These are phyloP conservation scores for Hafferia zeledoni DNA, from an alignment of 2,797 vertebrate genomes.

Conservation along the genomic window DNA sequence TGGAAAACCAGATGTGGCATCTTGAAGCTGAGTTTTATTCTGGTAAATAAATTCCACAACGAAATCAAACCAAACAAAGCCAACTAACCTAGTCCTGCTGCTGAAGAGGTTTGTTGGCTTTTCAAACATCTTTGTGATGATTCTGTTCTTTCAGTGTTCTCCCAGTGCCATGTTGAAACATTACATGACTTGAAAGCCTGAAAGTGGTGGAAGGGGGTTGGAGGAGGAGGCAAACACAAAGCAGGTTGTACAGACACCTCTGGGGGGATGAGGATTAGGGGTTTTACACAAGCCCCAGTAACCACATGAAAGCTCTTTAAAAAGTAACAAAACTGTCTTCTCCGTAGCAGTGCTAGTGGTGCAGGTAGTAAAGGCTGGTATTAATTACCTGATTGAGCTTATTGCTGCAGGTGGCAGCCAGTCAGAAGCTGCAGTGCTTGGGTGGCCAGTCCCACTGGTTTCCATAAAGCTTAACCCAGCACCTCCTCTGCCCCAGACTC, in stretches of 20 bases:
- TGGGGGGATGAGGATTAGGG: background rate
- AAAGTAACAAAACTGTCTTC: background rate
- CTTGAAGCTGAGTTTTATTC: background rate
- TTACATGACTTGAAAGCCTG: constrained; percentile 46
- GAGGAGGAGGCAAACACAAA: constrained; percentile 22
- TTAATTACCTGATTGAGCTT: constrained; percentile 46
- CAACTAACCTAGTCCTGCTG: background rate
- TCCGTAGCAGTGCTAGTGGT: background rate
- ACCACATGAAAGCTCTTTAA: constrained; percentile 56
- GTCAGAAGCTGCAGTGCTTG: constrained; percentile 1
- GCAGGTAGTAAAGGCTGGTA: constrained; percentile 48
- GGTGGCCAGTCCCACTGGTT: background rate
- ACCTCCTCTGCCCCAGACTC: background rate
- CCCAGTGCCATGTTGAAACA: background rate
- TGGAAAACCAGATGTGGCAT: background rate
- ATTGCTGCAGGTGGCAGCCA: constrained; percentile 57
- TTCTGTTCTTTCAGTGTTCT: constrained; percentile 41
- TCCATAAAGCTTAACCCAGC: background rate
- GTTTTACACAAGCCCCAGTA: background rate
- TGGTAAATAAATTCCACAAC: background rate
- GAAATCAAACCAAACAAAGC: background rate
- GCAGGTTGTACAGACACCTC: background rate
- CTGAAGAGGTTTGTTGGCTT: background rate
- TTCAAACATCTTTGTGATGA: constrained; percentile 33
- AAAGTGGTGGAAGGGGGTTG: constrained; percentile 1